These are phyloP conservation scores for Phenganax marumi DNA, from an alignment of 92 coral and sea anemone species.

Conservation along the genomic window DNA sequence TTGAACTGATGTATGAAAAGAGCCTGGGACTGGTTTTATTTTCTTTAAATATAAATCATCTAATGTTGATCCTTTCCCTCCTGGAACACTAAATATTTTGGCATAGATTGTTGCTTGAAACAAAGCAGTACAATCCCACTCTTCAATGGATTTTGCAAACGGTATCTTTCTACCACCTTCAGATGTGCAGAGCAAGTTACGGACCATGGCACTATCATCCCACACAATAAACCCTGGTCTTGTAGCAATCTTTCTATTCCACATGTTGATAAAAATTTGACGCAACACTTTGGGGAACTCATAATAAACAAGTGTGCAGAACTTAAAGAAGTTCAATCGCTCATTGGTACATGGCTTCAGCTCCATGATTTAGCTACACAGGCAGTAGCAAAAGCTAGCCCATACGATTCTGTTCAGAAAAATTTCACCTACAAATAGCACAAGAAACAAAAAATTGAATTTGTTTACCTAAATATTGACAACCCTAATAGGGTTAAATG, in stretches of 20 bases:
- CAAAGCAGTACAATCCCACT: constrained; percentile 36
- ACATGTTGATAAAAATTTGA: constrained; percentile 31
- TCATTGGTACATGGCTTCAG: constrained; percentile 29
- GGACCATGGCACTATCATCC: constrained; percentile 25
- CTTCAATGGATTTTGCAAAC: constrained; percentile 12
- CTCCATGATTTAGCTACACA: neutral
- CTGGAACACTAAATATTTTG: constrained; percentile 3
- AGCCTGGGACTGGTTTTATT: constrained; percentile 5
- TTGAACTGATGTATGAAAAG: constrained; percentile 42
- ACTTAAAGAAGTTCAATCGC: constrained; percentile 40
- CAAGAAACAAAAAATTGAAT: neutral
- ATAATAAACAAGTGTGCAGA: constrained; percentile 24
- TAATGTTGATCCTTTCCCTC: constrained; percentile 4
- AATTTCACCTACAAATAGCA: neutral
- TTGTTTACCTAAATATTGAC: too few species aligned
- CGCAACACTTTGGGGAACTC: constrained; percentile 42
- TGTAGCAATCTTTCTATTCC: constrained; percentile 18
- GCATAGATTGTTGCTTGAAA: constrained; percentile 25
- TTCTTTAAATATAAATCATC: constrained; percentile 38
- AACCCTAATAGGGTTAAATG: too few species aligned
- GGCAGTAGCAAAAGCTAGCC: neutral
- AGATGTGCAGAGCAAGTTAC: constrained; percentile 3
- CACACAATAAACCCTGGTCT: constrained; percentile 1
- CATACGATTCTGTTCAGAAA: neutral
- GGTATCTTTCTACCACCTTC: constrained; percentile 45